Conservation (phyloP, 2,113 vertebrate genomes). For the Progne subis region DNA sequence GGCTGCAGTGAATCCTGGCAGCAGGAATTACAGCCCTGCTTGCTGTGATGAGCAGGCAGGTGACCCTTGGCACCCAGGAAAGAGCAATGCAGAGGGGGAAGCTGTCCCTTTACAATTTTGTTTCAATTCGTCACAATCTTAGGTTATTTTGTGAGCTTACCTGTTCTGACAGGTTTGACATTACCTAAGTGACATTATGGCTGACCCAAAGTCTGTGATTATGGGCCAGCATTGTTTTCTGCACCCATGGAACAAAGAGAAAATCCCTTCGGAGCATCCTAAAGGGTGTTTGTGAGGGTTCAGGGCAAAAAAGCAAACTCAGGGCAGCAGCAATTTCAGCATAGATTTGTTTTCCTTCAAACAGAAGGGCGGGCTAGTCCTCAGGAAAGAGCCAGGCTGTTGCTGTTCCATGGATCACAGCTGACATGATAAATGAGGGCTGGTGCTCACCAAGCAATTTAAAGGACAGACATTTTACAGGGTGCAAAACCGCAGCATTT, state of each 20-base stretch:
- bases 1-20: background rate
- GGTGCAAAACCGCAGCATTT: background rate
- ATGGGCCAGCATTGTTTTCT: background rate
- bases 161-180: background rate
- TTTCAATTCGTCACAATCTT: background rate
- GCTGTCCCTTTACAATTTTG: fast-evolving
- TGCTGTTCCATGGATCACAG: background rate
- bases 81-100: background rate
- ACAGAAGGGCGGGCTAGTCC: fast-evolving
- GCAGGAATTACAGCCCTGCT: background rate
- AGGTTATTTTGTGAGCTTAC: background rate
- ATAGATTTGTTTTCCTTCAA: background rate
- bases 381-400: background rate
- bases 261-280: background rate
- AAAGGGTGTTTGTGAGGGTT: background rate
- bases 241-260: background rate
- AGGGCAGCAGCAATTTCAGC: background rate
- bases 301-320: background rate
- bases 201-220: background rate
- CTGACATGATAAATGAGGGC: background rate
- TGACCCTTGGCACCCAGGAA: fast-evolving
- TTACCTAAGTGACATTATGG: background rate
- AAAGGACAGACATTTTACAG: background rate
- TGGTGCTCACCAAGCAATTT: background rate
- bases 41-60: fast-evolving